Conservation (phyloP, 2,888 invertebrate species). For the Bhutanitis thaidina region DNA sequence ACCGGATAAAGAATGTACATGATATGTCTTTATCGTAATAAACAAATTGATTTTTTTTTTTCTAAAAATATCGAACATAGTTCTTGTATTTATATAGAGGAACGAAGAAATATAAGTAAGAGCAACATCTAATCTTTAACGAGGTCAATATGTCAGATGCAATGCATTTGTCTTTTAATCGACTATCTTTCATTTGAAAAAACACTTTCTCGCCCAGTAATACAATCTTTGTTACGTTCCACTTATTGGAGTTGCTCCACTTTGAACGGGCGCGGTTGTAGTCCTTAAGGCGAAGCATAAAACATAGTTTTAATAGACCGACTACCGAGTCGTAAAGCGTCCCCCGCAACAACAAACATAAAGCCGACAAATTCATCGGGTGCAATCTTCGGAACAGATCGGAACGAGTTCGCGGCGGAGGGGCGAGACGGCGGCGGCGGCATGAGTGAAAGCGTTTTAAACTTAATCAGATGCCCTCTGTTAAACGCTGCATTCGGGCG, state of each 20-base stretch:
- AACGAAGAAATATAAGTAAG: no score
- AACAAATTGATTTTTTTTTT: no score
- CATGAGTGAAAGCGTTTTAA: slow-evolving; percentile 68
- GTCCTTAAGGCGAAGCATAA: slow-evolving; percentile 8
- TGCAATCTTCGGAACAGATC: slow-evolving; percentile 31
- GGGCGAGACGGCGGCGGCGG: slow-evolving; percentile 26
- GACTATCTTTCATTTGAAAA: no score
- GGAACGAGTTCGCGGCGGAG: slow-evolving; percentile 41
- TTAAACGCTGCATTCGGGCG: slow-evolving; percentile 49
- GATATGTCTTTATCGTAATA: no score
- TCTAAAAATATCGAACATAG: no score
- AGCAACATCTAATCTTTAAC: no score
- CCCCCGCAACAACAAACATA: slow-evolving; percentile 17
- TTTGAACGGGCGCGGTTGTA: not conserved
- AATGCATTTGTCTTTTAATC: no score
- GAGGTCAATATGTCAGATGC: no score
- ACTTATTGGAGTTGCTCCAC: slow-evolving; percentile 7
- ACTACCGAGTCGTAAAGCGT: slow-evolving; percentile 5
- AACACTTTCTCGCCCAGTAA: slow-evolving; percentile 15
- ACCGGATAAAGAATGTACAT: no score
- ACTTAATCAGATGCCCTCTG: slow-evolving; percentile 56
- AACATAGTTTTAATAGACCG: slow-evolving; percentile 7
- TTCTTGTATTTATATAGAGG: no score
- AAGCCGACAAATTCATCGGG: slow-evolving; percentile 25
- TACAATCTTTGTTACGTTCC: slow-evolving; percentile 15